Base-by-base conservation (phyloP, 2,797 vertebrate genomes). In the Agapornis canus region DNA sequence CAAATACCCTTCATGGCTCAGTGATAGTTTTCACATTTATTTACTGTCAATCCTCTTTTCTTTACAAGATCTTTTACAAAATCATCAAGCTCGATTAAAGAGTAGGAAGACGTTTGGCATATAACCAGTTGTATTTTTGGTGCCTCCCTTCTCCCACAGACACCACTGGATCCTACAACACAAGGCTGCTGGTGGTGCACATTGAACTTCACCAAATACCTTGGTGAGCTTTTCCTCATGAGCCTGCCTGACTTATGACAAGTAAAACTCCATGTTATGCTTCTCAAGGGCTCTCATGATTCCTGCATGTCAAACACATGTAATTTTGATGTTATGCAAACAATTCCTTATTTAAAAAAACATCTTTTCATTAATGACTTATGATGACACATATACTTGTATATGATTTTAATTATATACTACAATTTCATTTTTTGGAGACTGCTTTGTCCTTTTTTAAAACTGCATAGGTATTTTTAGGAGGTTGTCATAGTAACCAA, bases 171-270 rank as follows among this genome's bases (percentile, higher is more conserved):
- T 5, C 25, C 8, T 63, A 65, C 13, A 52, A 47, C 39, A 47
- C 7, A 1, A 2, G 9, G 12, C 29, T 57, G 56, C 64, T 66
- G 25, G 25, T 0, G 1, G 13, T 37, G 15, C 17, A 26, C 10
- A 5, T 37, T 37, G 8, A 27, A 39, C 39, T 43, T 70, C 66
- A 47, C 14, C 31, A 60, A 61, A 31, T 2, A 73, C 26, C 5
- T 64, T 31, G 18, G 8, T 21, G 19, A 59, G 14, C 5, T 71
- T 66, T 22, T 56, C 20, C 76, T 85, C 9, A 0, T 29, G 2
- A 91, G 14, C 5, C 9, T 63, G 25, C 12, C 32, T 64, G 29
- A 35, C 5, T 45, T 47, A 39, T 32, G 18, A 8, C 39, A 77
- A 84, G 22, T 9, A 54, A 64, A 66, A 72, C 22, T 63, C 23